Evolutionary conservation across 2,113 vertebrate genomes (phyloP).

Genomic region (Pygoscelis adeliae): DNA sequence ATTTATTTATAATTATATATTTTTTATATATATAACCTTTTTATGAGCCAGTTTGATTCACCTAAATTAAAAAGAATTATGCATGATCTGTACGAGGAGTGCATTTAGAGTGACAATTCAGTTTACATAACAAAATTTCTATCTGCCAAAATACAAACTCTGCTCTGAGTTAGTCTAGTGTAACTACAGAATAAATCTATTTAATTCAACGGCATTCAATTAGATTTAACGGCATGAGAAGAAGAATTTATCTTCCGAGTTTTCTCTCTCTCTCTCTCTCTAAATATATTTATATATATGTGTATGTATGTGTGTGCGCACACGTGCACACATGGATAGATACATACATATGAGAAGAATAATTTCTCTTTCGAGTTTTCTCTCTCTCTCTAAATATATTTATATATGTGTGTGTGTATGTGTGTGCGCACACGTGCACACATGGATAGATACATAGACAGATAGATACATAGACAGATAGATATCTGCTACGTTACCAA

Average conservation of each 20-base stretch:
- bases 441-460: too few species aligned
- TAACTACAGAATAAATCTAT: neutral
- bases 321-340: too few species aligned
- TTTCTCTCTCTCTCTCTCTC: neutral
- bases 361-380: neutral
- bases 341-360: neutral
- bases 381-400: neutral
- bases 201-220: neutral
- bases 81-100: neutral
- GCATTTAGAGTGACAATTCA: neutral
- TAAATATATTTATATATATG: neutral
- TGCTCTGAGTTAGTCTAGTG: neutral
- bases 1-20: neutral
- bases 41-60: neutral
- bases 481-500: neutral
- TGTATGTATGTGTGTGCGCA: too few species aligned
- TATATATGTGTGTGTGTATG: neutral
- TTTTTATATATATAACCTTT: neutral
- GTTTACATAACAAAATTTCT: neutral
- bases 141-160: neutral
- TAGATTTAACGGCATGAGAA: neutral
- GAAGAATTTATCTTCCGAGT: neutral
- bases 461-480: neutral
- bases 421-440: accelerated
- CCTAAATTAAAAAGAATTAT: neutral